Evolutionary conservation across 2,113 vertebrate genomes (phyloP), one percentile per base, ranked within the genome.

Genomic region (Psittacula cyanocephala): DNA sequence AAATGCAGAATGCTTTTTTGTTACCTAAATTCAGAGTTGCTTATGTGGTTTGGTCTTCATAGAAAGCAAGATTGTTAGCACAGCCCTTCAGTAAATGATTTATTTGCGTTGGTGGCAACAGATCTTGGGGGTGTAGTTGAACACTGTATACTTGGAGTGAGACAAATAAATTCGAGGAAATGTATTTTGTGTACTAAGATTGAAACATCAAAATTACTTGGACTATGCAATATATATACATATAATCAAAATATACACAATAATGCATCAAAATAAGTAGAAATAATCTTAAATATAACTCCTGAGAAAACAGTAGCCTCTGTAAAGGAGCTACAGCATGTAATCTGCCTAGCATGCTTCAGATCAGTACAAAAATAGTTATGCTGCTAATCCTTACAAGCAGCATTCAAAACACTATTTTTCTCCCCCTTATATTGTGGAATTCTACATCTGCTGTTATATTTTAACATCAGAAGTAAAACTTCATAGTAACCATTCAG

Each of bases 311-410:
- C 16, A 29, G 50, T 46, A 43, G 10, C 17, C 13, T 87, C 37
- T 81, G 11, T 50, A 55, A 87, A 79, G 62, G 35, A 91, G 43
- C n/a, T 86, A 14, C 17, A 78, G 35, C n/a, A 41, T 68, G 49
- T 91, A 81, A 81, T 92, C 74, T 95, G 57, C n/a, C 77, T 85
- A 31, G 22, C 29, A 49, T 52, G 49, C 62, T 91, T 93, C 60
- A 86, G 57, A 87, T 95, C 47, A 89, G 29, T 87, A 80, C 53
- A 92, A 85, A 94, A 93, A 72, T 69, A 87, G 81, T 46, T 81
- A 35, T 64, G n/a, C 86, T 95, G 46, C 50, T 95, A 65, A 95
- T 88, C 62, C 65, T 89, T 81, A 88, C 10, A 68, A 71, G 44
- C 33, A 7, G 4, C 39, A 47, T 86, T 91, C 39, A 55, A 68